Base-by-base conservation (phyloP, 2,888 invertebrate genomes). In the Apamea crenata region DNA sequence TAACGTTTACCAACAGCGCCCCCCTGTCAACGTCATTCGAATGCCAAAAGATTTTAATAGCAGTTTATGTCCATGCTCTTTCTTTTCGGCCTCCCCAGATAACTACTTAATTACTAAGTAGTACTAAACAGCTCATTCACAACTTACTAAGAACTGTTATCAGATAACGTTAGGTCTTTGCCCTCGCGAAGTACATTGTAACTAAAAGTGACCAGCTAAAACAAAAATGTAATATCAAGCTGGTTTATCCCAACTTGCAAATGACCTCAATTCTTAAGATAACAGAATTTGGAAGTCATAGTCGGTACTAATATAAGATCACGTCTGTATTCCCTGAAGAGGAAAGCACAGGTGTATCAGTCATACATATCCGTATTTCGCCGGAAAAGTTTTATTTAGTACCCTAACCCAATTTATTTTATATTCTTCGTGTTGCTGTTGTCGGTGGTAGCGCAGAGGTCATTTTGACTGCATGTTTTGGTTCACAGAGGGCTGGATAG, bases 241-340 rank as follows among this genome's bases (percentile, higher is more conserved):
- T 69, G 67, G 74, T 77, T 84, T 73, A 73, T 75, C 18, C 21
- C 7, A 21, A 44, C 16, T 77, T 18, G 29, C 73, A 71, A 69
- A 50, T 79, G 88, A 80, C 86, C 88, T 72, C 69, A 84, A 76
- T 89, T 78, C 53, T 25, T 18, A 29, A 69, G 84, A 86, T 88
- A 90, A 84, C 63, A 18, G 7, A 77, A 69, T 69, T 81, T 59
- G 6, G 44, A 36, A n/a, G 29, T 29, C 2, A 2, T n/a, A 16
- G 18, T 29, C 18, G 47, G 47, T 73, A n/a, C 29, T 73, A 25
- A 44, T 10, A 36, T 36, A 32, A 25, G 1, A 21, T 8, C 21
- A 69, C 12, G 32, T n/a, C 0, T 53, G 25, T 25, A 10, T 56
- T 53, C 10, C 10, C 12, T 18, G 18, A 36, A 36, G 1, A 3